Percentiles rank a stretch among this genome's conserved stretches.
phyloP scores from a whole-genome alignment of 2,113 vertebrate genomes.

The Pituophis catenifer region DNA sequence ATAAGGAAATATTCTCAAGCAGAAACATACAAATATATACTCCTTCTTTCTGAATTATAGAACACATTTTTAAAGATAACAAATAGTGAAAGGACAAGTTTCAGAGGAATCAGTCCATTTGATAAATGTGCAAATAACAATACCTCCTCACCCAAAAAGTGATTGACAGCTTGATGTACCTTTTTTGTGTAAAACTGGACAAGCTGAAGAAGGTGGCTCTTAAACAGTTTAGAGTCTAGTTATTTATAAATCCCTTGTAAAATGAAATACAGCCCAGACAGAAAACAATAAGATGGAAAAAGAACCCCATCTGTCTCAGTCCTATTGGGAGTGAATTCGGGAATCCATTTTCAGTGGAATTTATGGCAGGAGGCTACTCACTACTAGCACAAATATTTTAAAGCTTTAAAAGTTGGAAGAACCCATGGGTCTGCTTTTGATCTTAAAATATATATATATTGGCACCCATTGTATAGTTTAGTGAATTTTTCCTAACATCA shows the following conservation, averaged over 20 bases:
- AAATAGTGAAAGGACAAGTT: not conserved
- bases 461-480: not conserved
- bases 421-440: not conserved
- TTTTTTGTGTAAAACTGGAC: not conserved
- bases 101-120: not conserved
- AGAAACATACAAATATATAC: not conserved
- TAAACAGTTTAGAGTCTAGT: not conserved
- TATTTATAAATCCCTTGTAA: not conserved
- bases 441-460: not conserved
- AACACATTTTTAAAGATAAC: not conserved
- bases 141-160: not conserved
- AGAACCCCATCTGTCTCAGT: not conserved
- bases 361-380: not conserved
- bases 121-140: not conserved
- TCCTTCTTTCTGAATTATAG: not conserved
- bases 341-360: not conserved
- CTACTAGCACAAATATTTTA: not conserved
- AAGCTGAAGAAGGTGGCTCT: not conserved
- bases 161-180: not conserved
- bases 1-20: not conserved
- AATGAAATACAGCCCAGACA: not conserved
- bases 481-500: not conserved
- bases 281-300: not conserved
- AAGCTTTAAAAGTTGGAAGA: not conserved
- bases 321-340: not conserved